Evolutionary conservation across 2,888 invertebrate genomes (phyloP).

Genomic region (Agonopterix alstromeriana): DNA sequence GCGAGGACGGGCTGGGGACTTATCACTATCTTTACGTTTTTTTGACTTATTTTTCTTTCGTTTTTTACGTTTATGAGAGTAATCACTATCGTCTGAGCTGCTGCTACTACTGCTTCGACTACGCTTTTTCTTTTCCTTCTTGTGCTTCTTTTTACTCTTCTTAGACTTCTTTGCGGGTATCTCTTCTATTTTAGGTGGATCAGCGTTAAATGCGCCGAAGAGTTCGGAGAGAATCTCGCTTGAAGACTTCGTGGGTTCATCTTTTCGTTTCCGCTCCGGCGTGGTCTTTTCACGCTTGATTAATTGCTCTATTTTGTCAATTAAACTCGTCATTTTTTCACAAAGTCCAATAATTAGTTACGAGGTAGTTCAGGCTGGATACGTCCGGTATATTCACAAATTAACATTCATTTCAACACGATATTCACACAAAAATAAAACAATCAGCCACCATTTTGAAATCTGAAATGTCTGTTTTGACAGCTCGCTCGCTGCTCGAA

Average conservation of each 20-base stretch:
- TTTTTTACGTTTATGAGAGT: constrained; percentile 75
- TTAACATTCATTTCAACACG: background rate
- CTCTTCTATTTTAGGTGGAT: constrained; percentile 77
- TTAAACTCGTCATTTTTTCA: constrained; percentile 49
- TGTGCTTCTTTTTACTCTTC: constrained; percentile 79
- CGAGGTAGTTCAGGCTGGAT: background rate
- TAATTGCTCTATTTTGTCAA: constrained; percentile 61
- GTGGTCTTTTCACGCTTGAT: constrained; percentile 67
- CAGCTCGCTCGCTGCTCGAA: background rate
- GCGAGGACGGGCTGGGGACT: constrained; percentile 31
- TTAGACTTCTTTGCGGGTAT: constrained; percentile 59
- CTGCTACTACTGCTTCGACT: constrained; percentile 54
- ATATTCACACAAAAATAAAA: background rate
- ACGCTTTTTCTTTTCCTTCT: constrained; percentile 76
- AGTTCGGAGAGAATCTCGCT: constrained; percentile 89
- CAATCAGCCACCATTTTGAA: background rate
- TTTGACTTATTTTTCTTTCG: constrained; percentile 72
- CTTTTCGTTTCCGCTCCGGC: constrained; percentile 57
- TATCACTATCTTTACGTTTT: constrained; percentile 33
- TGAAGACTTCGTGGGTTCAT: constrained; percentile 79
- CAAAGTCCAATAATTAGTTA: background rate
- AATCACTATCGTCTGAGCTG: constrained; percentile 62
- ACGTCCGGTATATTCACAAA: background rate
- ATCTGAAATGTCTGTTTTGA: background rate
- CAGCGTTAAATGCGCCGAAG: constrained; percentile 86